Conservation (phyloP, 2,113 vertebrate genomes). For the Donacobius atricapilla region DNA sequence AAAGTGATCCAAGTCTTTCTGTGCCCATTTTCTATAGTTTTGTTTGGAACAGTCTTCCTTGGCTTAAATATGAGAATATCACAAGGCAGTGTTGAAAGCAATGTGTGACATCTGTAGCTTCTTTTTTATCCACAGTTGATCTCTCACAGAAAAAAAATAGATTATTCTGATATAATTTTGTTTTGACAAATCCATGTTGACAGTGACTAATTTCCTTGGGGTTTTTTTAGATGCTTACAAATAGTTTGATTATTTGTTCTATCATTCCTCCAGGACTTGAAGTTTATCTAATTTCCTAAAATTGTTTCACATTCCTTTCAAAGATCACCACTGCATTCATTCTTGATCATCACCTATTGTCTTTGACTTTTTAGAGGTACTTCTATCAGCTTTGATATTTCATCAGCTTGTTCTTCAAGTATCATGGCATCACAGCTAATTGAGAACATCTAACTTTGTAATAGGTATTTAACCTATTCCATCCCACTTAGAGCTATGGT, state of each 20-base stretch:
- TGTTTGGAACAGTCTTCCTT: neutral
- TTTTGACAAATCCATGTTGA: neutral
- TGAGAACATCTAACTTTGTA: neutral
- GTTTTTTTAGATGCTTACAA: neutral
- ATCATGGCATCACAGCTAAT: neutral
- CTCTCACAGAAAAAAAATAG: neutral
- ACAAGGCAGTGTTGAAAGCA: neutral
- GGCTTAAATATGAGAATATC: neutral
- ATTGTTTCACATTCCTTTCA: neutral
- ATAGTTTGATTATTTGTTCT: neutral
- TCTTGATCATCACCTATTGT: neutral
- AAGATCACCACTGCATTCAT: neutral
- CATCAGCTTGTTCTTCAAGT: neutral
- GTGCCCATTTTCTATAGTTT: neutral
- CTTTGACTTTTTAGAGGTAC: neutral
- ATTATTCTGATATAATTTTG: constrained; percentile 5
- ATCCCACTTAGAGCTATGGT: neutral
- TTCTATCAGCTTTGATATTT: neutral
- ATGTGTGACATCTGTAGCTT: constrained; percentile 2
- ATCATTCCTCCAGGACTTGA: neutral
- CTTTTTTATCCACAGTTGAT: neutral
- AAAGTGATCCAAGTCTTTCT: neutral
- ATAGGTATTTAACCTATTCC: neutral
- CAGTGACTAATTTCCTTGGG: neutral
- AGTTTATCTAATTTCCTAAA: neutral